Evolutionary conservation across 2,888 invertebrate genomes (phyloP).

Genomic region (Lomographa bimaculata): DNA sequence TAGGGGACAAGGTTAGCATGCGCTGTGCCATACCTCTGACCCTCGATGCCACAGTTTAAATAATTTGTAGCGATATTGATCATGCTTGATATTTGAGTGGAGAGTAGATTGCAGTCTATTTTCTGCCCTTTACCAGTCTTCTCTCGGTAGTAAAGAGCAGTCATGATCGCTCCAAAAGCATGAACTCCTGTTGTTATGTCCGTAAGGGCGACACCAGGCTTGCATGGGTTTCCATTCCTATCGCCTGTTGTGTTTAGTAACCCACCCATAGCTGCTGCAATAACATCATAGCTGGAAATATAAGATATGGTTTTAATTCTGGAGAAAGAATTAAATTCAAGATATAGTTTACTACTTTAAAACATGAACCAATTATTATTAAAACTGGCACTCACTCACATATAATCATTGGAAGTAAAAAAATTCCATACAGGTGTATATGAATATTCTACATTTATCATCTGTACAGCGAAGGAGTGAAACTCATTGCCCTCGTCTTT

Average conservation of each 20-base stretch:
- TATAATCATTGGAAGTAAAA: no score
- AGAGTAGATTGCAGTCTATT: conserved; percentile 96
- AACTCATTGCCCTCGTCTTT: no score
- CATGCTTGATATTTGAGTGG: conserved; percentile 94
- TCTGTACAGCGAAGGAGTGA: no score
- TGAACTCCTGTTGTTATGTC: conserved; percentile 97
- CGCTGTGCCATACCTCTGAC: conserved; percentile 94
- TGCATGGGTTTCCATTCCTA: conserved; percentile 91
- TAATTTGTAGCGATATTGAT: conserved; percentile 96
- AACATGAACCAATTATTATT: no score
- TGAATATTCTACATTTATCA: no score
- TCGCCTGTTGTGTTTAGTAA: conserved; percentile 95
- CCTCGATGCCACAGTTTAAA: conserved; percentile 92
- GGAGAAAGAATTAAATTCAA: no score
- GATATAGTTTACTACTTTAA: no score
- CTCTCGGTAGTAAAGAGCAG: conserved; percentile 91
- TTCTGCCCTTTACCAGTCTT: conserved; percentile 94
- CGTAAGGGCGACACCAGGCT: conserved; percentile 96
- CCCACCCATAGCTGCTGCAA: conserved; percentile 96
- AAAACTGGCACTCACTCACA: no score
- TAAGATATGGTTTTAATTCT: no score
- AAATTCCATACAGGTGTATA: no score
- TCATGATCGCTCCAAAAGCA: conserved; percentile 97
- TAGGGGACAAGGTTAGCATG: conserved; percentile 98
- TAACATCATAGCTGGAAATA: conserved; percentile 91